These are phyloP conservation scores for Unio pictorum DNA, from an alignment of 2,888 invertebrate species.

Conservation along the genomic window DNA sequence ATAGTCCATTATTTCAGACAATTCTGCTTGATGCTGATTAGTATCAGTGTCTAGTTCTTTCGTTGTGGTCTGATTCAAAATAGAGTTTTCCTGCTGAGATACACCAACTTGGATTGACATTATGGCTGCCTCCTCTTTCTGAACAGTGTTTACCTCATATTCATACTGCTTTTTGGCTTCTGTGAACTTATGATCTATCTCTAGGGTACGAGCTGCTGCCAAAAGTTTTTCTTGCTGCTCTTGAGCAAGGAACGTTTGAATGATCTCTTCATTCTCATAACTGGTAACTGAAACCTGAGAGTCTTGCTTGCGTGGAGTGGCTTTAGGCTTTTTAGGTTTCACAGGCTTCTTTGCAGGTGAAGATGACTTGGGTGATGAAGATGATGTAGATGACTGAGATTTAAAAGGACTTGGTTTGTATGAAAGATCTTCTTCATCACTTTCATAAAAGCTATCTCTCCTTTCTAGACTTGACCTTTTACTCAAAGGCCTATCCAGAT, in stretches of 20 bases:
- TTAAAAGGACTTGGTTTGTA: constrained; percentile 1
- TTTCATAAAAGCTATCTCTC: constrained; percentile 63
- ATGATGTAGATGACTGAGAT: constrained; percentile 9
- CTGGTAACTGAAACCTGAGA: constrained; percentile 34
- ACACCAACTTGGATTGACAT: too few species aligned
- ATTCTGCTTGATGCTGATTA: constrained; percentile 10
- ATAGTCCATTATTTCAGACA: constrained; percentile 37
- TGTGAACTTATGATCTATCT: constrained; percentile 8
- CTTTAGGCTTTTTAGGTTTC: constrained; percentile 33
- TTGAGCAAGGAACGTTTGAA: constrained; percentile 35
- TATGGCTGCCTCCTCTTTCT: too few species aligned
- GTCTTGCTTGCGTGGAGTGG: constrained; percentile 39
- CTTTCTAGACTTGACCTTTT: constrained; percentile 16
- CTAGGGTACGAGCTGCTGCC: not conserved
- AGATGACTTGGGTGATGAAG: constrained; percentile 3
- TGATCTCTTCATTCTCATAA: constrained; percentile 46
- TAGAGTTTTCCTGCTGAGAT: constrained; percentile 6
- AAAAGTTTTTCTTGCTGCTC: constrained; percentile 9
- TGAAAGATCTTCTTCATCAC: constrained; percentile 50
- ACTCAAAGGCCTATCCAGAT: constrained; percentile 3
- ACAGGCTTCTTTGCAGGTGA: constrained; percentile 17
- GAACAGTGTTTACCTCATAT: constrained; percentile 2
- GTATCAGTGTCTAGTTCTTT: constrained; percentile 19
- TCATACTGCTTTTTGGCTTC: constrained; percentile 5
- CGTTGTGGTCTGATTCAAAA: constrained; percentile 13